phyloP scores from a whole-genome alignment of 2,113 vertebrate genomes.

The Tragelaphus scriptus region DNA sequence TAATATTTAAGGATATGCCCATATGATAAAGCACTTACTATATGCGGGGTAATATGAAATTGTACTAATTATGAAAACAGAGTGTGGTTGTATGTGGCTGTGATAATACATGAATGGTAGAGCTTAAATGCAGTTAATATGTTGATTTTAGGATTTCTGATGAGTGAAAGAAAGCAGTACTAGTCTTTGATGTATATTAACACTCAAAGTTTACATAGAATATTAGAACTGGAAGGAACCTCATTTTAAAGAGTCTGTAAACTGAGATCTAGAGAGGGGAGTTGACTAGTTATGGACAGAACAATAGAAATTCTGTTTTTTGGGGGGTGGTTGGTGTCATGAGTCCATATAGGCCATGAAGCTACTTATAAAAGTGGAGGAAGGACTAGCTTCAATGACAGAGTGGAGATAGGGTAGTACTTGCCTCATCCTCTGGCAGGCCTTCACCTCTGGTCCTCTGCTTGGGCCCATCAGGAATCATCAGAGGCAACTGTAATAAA shows the following conservation, averaged over 20 bases:
- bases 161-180: not conserved
- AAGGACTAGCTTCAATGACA: not conserved
- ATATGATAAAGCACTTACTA: not conserved
- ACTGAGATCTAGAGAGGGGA: not conserved
- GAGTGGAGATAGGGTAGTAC: accelerated
- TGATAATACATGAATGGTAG: not conserved
- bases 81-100: not conserved
- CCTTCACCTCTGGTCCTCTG: not conserved
- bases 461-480: not conserved
- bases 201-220: not conserved
- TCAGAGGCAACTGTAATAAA: not conserved
- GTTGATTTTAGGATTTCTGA: not conserved
- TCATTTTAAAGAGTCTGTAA: not conserved
- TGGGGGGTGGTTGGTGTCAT: not conserved
- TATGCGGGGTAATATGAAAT: not conserved
- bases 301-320: not conserved
- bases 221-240: not conserved
- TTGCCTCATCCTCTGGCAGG: not conserved
- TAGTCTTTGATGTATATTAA: not conserved
- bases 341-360: not conserved
- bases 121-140: not conserved
- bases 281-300: not conserved
- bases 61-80: not conserved
- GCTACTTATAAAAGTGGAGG: not conserved
- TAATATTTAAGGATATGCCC: not conserved